Evolutionary conservation across 2,888 invertebrate species (phyloP).

Genomic region (Chalcosyrphus nemorum): DNA sequence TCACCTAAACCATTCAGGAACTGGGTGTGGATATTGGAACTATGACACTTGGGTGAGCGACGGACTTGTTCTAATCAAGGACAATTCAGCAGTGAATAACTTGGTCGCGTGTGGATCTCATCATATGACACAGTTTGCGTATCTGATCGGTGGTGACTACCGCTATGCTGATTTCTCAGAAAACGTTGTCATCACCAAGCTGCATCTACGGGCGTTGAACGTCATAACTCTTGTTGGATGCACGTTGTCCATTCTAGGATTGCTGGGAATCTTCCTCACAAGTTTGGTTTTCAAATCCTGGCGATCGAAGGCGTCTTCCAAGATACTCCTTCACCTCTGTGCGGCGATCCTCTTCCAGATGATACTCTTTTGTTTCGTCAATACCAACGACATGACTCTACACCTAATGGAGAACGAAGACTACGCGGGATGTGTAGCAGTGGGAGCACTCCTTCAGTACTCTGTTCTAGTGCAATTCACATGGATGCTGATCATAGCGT

Average conservation of each 20-base stretch:
- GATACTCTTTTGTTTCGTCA: conserved; percentile 80
- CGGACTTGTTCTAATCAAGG: conserved; percentile 82
- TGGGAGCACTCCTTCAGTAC: conserved; percentile 86
- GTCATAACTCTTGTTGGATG: conserved; percentile 85
- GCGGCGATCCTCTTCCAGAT: conserved; percentile 85
- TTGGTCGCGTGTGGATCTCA: conserved; percentile 83
- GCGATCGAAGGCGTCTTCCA: conserved; percentile 86
- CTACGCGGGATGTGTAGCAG: conserved; percentile 83
- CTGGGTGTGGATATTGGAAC: conserved; percentile 85
- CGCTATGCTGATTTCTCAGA: conserved; percentile 76
- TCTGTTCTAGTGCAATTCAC: conserved; percentile 86
- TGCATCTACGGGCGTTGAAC: conserved; percentile 83
- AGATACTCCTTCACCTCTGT: conserved; percentile 86
- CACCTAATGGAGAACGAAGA: conserved; percentile 75
- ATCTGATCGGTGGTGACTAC: conserved; percentile 81
- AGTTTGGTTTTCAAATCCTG: conserved; percentile 84
- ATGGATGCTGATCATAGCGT: conserved; percentile 89
- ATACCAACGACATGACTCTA: conserved; percentile 77
- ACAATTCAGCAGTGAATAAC: conserved; percentile 66
- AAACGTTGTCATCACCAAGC: conserved; percentile 77
- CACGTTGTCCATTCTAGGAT: conserved; percentile 84
- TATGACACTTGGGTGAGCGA: conserved; percentile 84
- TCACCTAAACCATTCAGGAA: conserved; percentile 66
- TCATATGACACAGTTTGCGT: conserved; percentile 86
- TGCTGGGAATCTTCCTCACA: conserved; percentile 85